Evolutionary conservation across 2,888 invertebrate genomes (phyloP).

Genomic region (Arctia plantaginis): DNA sequence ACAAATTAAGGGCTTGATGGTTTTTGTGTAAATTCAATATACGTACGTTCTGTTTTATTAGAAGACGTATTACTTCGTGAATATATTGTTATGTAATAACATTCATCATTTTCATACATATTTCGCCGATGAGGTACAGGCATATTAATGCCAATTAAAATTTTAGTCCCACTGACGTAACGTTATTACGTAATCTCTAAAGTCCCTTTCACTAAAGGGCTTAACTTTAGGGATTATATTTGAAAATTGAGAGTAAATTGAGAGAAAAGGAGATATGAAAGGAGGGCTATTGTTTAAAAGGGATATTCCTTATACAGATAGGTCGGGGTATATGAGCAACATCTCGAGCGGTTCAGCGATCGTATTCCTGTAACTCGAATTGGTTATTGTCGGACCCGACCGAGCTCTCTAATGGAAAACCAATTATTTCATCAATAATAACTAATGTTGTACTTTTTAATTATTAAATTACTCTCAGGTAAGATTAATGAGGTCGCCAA

Average conservation of each 20-base stretch:
- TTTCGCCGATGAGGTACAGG: not conserved
- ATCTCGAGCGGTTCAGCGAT: not conserved
- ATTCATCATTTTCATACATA: not conserved
- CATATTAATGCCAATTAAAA: not conserved
- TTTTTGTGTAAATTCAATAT: slow-evolving; percentile 19
- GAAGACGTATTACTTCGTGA: not conserved
- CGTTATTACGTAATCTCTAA: not conserved
- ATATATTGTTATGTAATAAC: not conserved
- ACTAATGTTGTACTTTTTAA: not conserved
- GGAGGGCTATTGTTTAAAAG: too few species aligned
- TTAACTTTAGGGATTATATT: not conserved
- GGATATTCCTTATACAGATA: too few species aligned
- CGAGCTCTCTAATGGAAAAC: not conserved
- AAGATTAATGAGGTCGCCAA: slow-evolving; percentile 26
- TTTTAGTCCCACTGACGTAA: not conserved
- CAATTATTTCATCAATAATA: not conserved
- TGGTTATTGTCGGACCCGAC: not conserved
- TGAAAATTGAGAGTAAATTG: not conserved
- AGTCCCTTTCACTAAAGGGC: not conserved
- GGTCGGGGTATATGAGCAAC: not conserved
- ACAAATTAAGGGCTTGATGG: slow-evolving; percentile 57
- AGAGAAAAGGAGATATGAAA: too few species aligned
- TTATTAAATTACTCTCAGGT: slow-evolving; percentile 13
- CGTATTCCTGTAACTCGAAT: not conserved
- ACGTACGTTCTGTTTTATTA: not conserved